Percentiles rank a stretch among this genome's conserved stretches.
phyloP scores from a whole-genome alignment of 2,113 vertebrate genomes.

The Synodontis membranacea region DNA sequence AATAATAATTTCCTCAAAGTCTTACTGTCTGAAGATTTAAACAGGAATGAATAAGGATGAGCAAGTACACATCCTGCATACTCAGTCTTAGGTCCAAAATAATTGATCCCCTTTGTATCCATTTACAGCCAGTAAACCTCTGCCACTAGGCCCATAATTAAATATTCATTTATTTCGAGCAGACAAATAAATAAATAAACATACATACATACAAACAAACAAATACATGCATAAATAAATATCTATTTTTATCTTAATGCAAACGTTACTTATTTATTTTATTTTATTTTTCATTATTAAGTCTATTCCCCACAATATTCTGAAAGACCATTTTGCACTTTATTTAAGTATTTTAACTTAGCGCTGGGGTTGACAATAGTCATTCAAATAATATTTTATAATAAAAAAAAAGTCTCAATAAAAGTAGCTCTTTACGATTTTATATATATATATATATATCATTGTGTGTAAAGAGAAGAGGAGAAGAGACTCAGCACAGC shows the following conservation, averaged over 20 bases:
- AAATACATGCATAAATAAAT: not conserved
- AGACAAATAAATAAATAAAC: constrained; percentile 11
- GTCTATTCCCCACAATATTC: not conserved
- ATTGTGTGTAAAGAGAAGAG: no score
- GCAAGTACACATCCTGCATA: not conserved
- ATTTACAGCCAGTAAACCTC: not conserved
- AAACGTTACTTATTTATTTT: no score
- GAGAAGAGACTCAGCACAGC: no score
- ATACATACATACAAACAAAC: not conserved
- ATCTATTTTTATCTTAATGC: not conserved
- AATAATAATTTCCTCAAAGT: not conserved
- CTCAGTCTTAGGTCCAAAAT: not conserved
- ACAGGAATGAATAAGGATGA: not conserved
- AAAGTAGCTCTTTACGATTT: not conserved
- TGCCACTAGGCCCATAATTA: not conserved
- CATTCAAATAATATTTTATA: not conserved
- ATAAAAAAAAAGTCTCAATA: not conserved
- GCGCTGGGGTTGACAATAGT: not conserved
- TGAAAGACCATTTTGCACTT: not conserved
- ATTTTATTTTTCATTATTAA: not conserved
- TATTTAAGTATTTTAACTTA: no score
- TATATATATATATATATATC: not conserved
- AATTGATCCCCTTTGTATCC: not conserved
- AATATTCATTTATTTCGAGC: not conserved
- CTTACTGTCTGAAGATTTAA: not conserved